phyloP scores from a whole-genome alignment of 2,888 invertebrate species.

The Hyles lineata region DNA sequence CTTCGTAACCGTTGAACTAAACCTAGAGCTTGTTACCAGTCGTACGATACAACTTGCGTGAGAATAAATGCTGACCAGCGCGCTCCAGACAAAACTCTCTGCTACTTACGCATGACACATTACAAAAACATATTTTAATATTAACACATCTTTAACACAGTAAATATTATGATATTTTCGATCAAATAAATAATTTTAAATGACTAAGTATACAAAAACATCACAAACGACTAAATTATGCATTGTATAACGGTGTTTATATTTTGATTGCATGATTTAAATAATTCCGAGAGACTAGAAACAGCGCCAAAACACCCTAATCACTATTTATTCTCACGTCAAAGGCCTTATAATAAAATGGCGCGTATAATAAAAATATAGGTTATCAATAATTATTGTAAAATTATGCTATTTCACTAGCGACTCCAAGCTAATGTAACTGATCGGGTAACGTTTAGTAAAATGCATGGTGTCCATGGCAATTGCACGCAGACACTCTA shows the following conservation, averaged over 20 bases:
- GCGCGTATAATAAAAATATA: slow-evolving; percentile 33
- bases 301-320: background rate
- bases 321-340: slow-evolving; percentile 27
- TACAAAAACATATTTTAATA: background rate
- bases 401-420: slow-evolving; percentile 74
- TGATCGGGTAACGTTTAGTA: slow-evolving; percentile 74
- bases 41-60: slow-evolving; percentile 44
- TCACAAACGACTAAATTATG: background rate
- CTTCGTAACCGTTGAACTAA: slow-evolving; percentile 59
- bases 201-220: background rate
- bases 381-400: slow-evolving; percentile 49
- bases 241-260: background rate
- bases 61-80: slow-evolving; percentile 25
- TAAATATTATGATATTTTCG: background rate
- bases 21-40: slow-evolving; percentile 55
- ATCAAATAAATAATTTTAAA: background rate
- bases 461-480: slow-evolving; percentile 62
- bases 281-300: background rate
- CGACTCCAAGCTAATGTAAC: slow-evolving; percentile 76
- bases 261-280: background rate
- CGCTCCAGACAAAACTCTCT: background rate
- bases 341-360: slow-evolving; percentile 36
- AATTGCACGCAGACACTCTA: slow-evolving; percentile 40
- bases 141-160: background rate
- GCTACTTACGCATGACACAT: no score